Conservation (phyloP, 2,113 vertebrate genomes). For the Emberiza fucata region DNA sequence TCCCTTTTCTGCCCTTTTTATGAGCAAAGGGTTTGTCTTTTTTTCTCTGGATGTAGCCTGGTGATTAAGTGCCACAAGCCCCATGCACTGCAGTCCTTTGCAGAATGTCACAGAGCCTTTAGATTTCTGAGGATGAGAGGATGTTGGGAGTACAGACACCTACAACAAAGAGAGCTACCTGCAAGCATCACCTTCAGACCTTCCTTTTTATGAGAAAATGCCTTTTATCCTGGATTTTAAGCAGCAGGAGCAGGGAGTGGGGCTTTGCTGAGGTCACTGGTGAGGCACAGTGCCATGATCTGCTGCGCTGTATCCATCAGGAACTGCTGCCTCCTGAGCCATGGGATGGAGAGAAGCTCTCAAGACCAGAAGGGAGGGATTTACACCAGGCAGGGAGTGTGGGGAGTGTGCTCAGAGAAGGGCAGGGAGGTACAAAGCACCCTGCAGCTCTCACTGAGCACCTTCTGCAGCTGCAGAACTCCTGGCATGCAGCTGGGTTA, state of each 20-base stretch:
- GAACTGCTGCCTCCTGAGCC: neutral
- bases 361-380: neutral
- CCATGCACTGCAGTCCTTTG: accelerated
- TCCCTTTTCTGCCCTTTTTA: neutral
- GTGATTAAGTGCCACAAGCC: neutral
- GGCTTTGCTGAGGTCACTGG: neutral
- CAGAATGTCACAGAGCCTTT: neutral
- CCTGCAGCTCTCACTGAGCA: neutral
- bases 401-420: neutral
- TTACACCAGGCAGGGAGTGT: neutral
- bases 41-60: neutral
- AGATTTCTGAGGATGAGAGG: neutral
- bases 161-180: neutral
- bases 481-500: accelerated
- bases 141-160: neutral
- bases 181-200: neutral
- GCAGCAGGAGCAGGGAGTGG: neutral
- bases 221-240: neutral
- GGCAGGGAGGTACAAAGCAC: neutral
- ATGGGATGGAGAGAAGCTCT: neutral
- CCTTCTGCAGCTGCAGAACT: neutral
- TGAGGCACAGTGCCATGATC: neutral
- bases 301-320: accelerated
- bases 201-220: neutral
- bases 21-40: neutral